These are phyloP conservation scores for Sprattus sprattus DNA, from an alignment of 2,113 vertebrate species.

Conservation along the genomic window DNA sequence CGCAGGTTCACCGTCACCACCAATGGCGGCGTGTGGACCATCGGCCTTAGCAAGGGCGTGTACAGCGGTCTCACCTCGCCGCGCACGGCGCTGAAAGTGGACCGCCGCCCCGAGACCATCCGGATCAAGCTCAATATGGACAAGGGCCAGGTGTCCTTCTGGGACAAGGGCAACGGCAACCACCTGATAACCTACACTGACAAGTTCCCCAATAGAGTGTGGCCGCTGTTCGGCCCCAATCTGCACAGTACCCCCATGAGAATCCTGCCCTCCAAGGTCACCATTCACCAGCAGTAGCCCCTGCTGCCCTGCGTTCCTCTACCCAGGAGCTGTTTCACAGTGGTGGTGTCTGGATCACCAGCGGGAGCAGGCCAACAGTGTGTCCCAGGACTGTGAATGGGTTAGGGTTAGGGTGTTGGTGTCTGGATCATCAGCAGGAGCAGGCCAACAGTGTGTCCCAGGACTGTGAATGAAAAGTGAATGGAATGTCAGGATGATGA, in stretches of 20 bases:
- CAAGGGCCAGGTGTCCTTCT: constrained; percentile 69
- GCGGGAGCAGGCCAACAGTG: no score
- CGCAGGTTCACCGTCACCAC: constrained; percentile 70
- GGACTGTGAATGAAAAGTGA: no score
- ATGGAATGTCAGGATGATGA: no score
- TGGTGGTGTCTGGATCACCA: no score
- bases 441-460: no score
- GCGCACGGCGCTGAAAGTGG: constrained; percentile 50
- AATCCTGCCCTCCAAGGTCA: constrained; percentile 60
- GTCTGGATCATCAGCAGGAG: no score
- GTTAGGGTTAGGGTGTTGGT: no score
- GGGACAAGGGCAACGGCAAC: constrained; percentile 50
- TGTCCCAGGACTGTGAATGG: no score
- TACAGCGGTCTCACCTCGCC: constrained; percentile 58
- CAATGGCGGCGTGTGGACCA: constrained; percentile 66
- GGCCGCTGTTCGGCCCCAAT: constrained; percentile 76
- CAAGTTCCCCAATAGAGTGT: constrained; percentile 64
- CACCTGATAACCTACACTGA: constrained; percentile 66
- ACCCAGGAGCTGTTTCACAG: no score
- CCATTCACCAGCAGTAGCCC: constrained; percentile 53
- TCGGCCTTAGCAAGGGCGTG: constrained; percentile 67
- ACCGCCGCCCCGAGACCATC: constrained; percentile 54
- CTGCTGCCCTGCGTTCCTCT: no score
- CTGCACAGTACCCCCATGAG: constrained; percentile 60
- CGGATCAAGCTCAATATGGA: constrained; percentile 66